Evolutionary conservation across 2,113 vertebrate genomes (phyloP).

Genomic region (Balaeniceps rex): DNA sequence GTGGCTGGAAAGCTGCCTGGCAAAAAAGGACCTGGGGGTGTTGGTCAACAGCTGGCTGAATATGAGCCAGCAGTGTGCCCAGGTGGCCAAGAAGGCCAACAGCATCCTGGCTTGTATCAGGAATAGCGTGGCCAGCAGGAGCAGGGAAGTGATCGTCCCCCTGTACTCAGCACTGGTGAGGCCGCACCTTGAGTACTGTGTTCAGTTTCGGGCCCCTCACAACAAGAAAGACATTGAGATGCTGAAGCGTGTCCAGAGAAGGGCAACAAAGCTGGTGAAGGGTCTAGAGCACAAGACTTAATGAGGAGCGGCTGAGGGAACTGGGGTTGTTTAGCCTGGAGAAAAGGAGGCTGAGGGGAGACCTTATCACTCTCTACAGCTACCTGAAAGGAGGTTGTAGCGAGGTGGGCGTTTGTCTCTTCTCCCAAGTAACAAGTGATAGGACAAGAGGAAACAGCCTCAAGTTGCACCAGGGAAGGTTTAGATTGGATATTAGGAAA

Average conservation of each 20-base stretch:
- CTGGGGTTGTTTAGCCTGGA: neutral
- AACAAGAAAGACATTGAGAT: neutral
- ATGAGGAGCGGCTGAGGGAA: neutral
- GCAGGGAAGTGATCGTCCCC: accelerated
- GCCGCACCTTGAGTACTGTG: accelerated
- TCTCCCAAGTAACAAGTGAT: accelerated
- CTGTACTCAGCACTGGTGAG: neutral
- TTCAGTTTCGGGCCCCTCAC: neutral
- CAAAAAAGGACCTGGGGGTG: neutral
- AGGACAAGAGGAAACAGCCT: accelerated
- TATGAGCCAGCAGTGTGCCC: neutral
- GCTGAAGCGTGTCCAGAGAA: neutral
- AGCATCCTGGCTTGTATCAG: neutral
- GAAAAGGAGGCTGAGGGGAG: neutral
- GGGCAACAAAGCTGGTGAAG: neutral
- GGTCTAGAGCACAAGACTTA: neutral
- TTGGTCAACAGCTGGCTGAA: accelerated
- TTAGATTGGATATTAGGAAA: neutral
- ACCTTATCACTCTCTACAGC: neutral
- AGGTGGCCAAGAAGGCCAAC: neutral
- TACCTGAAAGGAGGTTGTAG: neutral
- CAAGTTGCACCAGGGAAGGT: neutral
- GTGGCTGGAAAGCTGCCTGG: neutral
- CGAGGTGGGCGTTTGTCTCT: accelerated
- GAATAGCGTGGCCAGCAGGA: neutral